phyloP scores from a whole-genome alignment of 2,888 invertebrate species.

The Nephrotoma appendiculata region DNA sequence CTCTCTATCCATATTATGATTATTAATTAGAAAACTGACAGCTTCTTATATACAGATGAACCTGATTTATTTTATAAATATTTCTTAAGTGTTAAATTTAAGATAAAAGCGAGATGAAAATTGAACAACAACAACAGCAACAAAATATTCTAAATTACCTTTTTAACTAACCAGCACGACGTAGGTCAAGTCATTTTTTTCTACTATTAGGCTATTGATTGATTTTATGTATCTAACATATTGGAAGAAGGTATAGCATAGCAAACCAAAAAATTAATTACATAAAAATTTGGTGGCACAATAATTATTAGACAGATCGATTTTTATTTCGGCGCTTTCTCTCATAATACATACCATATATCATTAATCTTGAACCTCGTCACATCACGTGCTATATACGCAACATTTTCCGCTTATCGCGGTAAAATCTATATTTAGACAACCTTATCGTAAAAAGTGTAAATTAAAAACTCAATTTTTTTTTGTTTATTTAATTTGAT shows the following conservation, averaged over 20 bases:
- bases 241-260: background rate
- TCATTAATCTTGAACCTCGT: too few species aligned
- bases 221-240: background rate
- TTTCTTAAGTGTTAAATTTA: background rate
- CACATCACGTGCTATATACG: too few species aligned
- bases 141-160: background rate
- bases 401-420: background rate
- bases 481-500: background rate
- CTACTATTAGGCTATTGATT: background rate
- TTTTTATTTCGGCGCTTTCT: background rate
- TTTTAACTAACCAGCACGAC: slow-evolving; percentile 1
- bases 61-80: background rate
- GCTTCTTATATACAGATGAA: background rate
- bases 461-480: too few species aligned
- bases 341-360: background rate
- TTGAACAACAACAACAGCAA: background rate
- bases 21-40: slow-evolving; percentile 4
- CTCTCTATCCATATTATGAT: background rate
- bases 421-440: background rate
- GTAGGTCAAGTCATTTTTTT: background rate
- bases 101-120: background rate
- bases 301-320: background rate
- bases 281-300: background rate
- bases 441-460: background rate
- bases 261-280: background rate